Evolutionary conservation across 2,797 vertebrate species (phyloP).

Genomic region (Poecilia gillii): DNA sequence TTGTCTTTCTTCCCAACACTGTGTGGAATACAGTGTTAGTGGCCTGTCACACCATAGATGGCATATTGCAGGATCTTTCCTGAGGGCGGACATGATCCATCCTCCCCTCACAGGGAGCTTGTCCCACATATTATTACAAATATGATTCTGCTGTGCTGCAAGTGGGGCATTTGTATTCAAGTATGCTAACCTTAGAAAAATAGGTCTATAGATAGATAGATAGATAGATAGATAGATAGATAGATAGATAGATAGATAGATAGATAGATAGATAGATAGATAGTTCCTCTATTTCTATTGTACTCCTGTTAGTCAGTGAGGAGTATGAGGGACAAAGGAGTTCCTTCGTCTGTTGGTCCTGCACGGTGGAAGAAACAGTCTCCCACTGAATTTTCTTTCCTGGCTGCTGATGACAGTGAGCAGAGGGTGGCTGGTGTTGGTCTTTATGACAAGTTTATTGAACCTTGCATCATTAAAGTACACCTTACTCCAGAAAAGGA

Average conservation of each 20-base stretch:
- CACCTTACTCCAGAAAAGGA: not conserved
- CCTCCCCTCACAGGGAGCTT: not conserved
- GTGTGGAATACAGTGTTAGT: not conserved
- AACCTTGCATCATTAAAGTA: not conserved
- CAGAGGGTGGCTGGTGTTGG: no score
- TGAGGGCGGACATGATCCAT: not conserved
- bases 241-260: no score
- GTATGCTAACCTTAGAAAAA: not conserved
- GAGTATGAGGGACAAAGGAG: no score
- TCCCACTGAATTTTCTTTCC: no score
- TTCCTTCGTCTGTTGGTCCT: no score
- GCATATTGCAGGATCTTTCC: not conserved
- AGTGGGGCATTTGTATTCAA: not conserved
- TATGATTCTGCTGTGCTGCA: not conserved
- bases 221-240: no score
- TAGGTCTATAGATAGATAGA: not conserved
- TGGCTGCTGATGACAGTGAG: no score
- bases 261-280: no score
- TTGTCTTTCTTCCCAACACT: not conserved
- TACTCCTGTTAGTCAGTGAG: no score
- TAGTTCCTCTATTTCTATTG: no score
- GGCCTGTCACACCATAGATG: not conserved
- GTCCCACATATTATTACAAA: not conserved
- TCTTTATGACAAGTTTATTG: not conserved
- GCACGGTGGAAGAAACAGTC: no score